Evolutionary conservation across 2,113 vertebrate genomes (phyloP), one percentile per base, ranked within the genome.

Genomic region (Mormyrus lacerda): DNA sequence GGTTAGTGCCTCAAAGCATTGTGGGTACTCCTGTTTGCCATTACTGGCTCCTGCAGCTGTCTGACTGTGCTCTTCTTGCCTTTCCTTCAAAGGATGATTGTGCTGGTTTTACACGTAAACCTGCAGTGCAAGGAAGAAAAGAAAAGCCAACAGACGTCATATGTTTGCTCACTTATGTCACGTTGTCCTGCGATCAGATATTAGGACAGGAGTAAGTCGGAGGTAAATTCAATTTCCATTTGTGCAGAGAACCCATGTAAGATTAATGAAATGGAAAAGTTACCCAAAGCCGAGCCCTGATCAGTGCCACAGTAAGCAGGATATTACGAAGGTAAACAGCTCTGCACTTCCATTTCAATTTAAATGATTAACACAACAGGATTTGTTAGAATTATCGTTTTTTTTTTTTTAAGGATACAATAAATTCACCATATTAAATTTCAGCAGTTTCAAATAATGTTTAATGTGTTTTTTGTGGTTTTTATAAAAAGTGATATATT

Each of bases 191-290:
- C 15, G 3, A 87, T 53, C 50, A 31, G 15, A 53, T 53, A 53
- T 51, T 19, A 39, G 50, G 85, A 21, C 85, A 87, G 47, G n/a
- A 27, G 31, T 51, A 27, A 86, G n/a, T 53, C 10, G 21, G 47
- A n/a, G 11, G 48, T 87, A 53, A 87, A 53, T 53, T 79, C 73
- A 55, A 19, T 87, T 53, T 87, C 50, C 85, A 87, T 51, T 87
- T 87, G 27, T 51, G 31, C 50, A 35, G 85, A 35, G 27, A 39
- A 55, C 50, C 35, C 48, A 87, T 87, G 42, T 17, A 53, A 19
- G 31, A 53, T 27, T 19, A 55, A 51, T 87, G 85, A 47, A 87
- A 53, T n/a, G 44, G 73, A 47, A 47, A 84, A 47, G 39, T n/a
- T 47, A 47, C 44, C 79, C 44, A 84, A 84, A 84, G 19, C 82